A percentile compares a stretch with the other conserved stretches of the same genome.
These are phyloP conservation scores for Epizoanthus ramosus DNA, from an alignment of 92 coral and sea anemone genomes.

Conservation along the genomic window DNA sequence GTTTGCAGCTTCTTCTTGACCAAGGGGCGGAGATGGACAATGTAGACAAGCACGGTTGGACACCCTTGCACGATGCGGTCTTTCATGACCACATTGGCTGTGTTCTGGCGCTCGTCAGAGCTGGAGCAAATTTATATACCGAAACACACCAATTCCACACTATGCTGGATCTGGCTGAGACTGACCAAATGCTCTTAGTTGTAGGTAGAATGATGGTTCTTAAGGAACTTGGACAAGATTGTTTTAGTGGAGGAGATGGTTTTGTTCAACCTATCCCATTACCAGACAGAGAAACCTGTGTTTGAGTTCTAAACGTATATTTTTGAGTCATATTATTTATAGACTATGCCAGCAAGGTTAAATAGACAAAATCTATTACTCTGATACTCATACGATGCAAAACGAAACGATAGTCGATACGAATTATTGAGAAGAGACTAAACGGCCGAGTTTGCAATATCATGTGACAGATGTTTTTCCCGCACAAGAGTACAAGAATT, in stretches of 20 bases:
- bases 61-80: conserved; percentile 91
- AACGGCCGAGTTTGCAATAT: too few relatives aligned
- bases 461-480: too few relatives aligned
- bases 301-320: conserved; percentile 14
- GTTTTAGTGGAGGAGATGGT: conserved; percentile 10
- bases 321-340: neutral
- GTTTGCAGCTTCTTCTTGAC: conserved; percentile 84
- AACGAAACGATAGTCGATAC: too few relatives aligned
- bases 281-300: conserved; percentile 83
- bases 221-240: conserved; percentile 52
- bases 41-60: conserved; percentile 69
- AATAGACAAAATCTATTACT: too few relatives aligned
- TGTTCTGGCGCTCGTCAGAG: conserved; percentile 72
- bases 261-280: conserved; percentile 50
- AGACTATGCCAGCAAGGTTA: too few relatives aligned
- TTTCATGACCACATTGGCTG: conserved; percentile 81
- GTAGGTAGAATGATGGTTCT: conserved; percentile 82
- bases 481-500: too few relatives aligned
- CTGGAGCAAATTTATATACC: conserved; percentile 78
- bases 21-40: conserved; percentile 84
- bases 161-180: conserved; percentile 68
- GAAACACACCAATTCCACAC: conserved; percentile 66
- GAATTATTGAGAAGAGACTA: too few relatives aligned
- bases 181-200: conserved; percentile 69
- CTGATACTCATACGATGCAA: too few relatives aligned